Evolutionary conservation across 1,140 invertebrate species (phyloP).

Genomic region (Samia ricini): DNA sequence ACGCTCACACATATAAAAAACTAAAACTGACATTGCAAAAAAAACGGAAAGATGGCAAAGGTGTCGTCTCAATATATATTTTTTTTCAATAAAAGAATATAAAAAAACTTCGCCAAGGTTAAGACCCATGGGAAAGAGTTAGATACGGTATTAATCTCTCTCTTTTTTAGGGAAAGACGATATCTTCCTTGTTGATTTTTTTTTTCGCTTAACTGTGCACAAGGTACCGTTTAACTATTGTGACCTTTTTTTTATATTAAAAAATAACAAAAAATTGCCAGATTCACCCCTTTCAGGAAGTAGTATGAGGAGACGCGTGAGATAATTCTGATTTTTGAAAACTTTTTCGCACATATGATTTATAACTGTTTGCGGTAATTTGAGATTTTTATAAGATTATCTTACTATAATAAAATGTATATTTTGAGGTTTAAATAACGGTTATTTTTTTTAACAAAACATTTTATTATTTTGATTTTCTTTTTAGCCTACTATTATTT

Average conservation of each 20-base stretch:
- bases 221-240: conserved; percentile 42
- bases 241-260: conserved; percentile 37
- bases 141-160: conserved; percentile 40
- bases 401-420: conserved; percentile 43
- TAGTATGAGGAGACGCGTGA: conserved; percentile 49
- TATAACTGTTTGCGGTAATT: conserved; percentile 76
- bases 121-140: conserved; percentile 77
- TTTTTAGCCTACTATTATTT: no score
- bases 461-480: conserved; percentile 1
- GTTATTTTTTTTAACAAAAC: conserved; percentile 30
- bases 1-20: conserved; percentile 5
- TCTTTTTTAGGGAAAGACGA: conserved; percentile 35
- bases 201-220: conserved; percentile 55
- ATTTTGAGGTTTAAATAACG: conserved; percentile 49
- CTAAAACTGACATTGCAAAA: conserved; percentile 53
- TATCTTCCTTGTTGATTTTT: conserved; percentile 56
- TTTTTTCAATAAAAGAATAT: no score
- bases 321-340: conserved; percentile 60
- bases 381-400: conserved; percentile 68
- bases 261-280: conserved; percentile 26
- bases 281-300: conserved; percentile 70
- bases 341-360: conserved; percentile 51
- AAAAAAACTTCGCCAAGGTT: conserved; percentile 71
- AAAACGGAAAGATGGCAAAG: conserved; percentile 73
- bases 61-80: conserved; percentile 75